Evolutionary conservation across 2,888 invertebrate species (phyloP).

Genomic region (Hirtodrosophila alboralis): DNA sequence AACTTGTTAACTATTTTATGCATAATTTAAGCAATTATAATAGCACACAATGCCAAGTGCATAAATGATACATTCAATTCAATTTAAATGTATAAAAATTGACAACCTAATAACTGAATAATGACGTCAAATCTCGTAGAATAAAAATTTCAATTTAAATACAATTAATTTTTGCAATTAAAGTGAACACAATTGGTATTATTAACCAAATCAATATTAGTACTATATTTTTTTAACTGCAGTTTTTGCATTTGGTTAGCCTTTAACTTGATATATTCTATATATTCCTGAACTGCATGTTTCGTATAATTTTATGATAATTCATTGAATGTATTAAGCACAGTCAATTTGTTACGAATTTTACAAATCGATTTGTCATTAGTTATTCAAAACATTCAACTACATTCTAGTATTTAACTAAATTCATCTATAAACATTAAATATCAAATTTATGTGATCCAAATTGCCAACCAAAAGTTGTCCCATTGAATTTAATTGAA

Average conservation of each 20-base stretch:
- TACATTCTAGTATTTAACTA: conserved; percentile 3
- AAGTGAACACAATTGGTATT: no score
- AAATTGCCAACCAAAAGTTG: conserved; percentile 1
- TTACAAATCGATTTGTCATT: conserved; percentile 23
- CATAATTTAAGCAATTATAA: conserved; percentile 34
- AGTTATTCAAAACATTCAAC: not conserved
- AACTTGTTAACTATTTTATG: conserved; percentile 45
- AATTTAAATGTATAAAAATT: conserved; percentile 41
- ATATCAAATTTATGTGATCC: conserved; percentile 6
- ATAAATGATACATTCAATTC: conserved; percentile 58
- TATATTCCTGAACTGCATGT: conserved; percentile 5
- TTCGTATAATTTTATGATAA: conserved; percentile 7
- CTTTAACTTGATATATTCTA: conserved; percentile 18
- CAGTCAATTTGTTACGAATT: no score
- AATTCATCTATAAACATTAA: conserved; percentile 22
- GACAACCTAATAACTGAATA: no score
- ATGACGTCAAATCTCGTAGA: no score
- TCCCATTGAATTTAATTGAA: conserved; percentile 13
- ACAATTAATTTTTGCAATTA: no score
- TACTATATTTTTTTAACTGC: no score
- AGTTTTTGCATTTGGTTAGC: conserved; percentile 4
- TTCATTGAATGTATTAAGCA: no score
- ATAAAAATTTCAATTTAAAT: no score
- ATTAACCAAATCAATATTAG: no score
- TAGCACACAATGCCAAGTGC: conserved; percentile 22